A percentile compares a stretch with the other conserved stretches of the same genome.
phyloP scores from a whole-genome alignment of 2,797 vertebrate species.

The Lacerta viridis region DNA sequence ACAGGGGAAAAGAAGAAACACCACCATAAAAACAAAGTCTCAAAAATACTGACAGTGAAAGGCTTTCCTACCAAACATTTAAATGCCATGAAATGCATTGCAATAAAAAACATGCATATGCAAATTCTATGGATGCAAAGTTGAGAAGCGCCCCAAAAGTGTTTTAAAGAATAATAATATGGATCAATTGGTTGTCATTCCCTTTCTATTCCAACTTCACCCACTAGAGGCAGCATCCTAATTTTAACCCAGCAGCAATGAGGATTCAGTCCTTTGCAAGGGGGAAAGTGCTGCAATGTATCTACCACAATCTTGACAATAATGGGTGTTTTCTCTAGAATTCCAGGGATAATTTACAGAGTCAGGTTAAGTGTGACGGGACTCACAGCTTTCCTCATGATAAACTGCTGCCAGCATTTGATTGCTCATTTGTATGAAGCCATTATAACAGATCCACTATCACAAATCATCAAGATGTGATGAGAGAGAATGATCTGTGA shows the following conservation, averaged over 20 bases:
- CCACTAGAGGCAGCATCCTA: neutral
- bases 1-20: neutral
- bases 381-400: constrained; percentile 14
- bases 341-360: neutral
- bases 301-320: neutral
- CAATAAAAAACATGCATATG: too few relatives aligned
- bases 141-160: neutral
- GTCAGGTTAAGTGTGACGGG: neutral
- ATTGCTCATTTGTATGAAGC: constrained; percentile 11
- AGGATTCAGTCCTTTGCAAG: neutral
- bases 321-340: neutral
- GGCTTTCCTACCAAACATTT: neutral
- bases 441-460: constrained; percentile 5
- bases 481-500: neutral
- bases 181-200: neutral
- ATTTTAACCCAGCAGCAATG: neutral
- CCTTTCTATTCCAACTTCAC: neutral
- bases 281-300: neutral
- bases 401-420: neutral
- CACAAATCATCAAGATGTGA: constrained; percentile 1
- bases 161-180: too few relatives aligned
- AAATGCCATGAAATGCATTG: neutral
- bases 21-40: neutral
- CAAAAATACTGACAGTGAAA: neutral
- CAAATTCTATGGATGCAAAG: neutral